Percentiles rank a stretch among this genome's conserved stretches.
Evolutionary conservation across 2,113 vertebrate genomes (phyloP).

Genomic region (Myrmophylax atrothorax): DNA sequence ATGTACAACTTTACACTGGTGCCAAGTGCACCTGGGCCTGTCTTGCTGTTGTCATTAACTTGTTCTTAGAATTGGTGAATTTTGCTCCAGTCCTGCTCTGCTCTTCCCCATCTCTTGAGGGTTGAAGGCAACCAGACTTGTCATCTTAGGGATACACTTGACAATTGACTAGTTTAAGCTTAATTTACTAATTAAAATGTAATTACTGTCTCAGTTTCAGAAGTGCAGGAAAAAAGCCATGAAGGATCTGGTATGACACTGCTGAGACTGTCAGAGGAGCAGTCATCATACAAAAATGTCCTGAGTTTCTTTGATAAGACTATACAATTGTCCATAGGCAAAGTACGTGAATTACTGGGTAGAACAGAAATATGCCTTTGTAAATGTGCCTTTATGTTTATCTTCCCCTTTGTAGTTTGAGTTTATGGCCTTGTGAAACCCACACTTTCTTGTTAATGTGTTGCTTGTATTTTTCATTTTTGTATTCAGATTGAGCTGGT

Average conservation of each 20-base stretch:
- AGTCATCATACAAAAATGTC: not conserved
- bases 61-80: not conserved
- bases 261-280: not conserved
- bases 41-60: not conserved
- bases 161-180: not conserved
- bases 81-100: not conserved
- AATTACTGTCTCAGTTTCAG: not conserved
- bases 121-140: not conserved
- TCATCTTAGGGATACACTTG: not conserved
- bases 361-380: not conserved
- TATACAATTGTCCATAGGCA: not conserved
- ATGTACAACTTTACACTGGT: not conserved
- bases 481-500: not conserved
- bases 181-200: not conserved
- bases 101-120: not conserved
- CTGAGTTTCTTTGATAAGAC: not conserved
- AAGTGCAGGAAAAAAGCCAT: not conserved
- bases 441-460: not conserved
- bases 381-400: not conserved
- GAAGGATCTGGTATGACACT: not conserved
- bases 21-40: not conserved
- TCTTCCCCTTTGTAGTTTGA: not conserved
- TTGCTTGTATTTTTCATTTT: not conserved
- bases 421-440: not conserved
- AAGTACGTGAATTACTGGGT: not conserved